Base-by-base conservation (phyloP, 2,797 vertebrate species). In the Gymnoscopelus microlampas region DNA sequence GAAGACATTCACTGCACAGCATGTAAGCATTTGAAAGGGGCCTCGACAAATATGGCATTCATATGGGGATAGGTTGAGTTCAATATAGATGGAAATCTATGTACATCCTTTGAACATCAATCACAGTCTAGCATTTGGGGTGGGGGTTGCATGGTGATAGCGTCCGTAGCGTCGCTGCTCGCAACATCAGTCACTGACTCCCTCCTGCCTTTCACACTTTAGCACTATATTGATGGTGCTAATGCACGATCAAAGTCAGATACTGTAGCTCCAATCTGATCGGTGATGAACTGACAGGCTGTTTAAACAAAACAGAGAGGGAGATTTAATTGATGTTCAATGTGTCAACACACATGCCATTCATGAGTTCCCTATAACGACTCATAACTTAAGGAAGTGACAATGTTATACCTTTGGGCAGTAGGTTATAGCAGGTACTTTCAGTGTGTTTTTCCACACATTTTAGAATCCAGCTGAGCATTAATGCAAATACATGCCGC, bases 81-180 rank as follows among this genome's bases (percentile, higher is more conserved):
- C 72, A 81, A 76, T 76, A 78, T 81, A 74, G 84, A 79, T 83
- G 69, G 70, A 71, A 60, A 81, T 92, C 86, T 87, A 83, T 72
- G 80, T 81, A 86, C 50, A 74, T 87, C 88, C 81, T 87, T 83
- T 86, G 63, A 88, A 87, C 88, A 91, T 94, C 87, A 87, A 79
- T 92, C 88, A 91, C 48, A 13, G 71, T 26, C 76, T 85, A 82
- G 88, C 88, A 79, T 76, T 80, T 80, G 70, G 79, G 80, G 77
- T 71, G 39, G 39, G 39, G 39, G 26, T 7, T 44, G n/a, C n/a
- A n/a, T n/a, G 7, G 39, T 44, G 39, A 26, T 5, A 77, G 74
- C 4, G 32, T 61, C 56, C 19, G 19, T 8, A 77, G 74, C 4
- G 35, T 62, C 56, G 74, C 57, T 71, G 79, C 77, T 80, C 67